Percentiles rank a stretch among this genome's conserved stretches.
Evolutionary conservation across 2,797 vertebrate genomes (phyloP).

Genomic region (Xiphorhynchus erythropygius): DNA sequence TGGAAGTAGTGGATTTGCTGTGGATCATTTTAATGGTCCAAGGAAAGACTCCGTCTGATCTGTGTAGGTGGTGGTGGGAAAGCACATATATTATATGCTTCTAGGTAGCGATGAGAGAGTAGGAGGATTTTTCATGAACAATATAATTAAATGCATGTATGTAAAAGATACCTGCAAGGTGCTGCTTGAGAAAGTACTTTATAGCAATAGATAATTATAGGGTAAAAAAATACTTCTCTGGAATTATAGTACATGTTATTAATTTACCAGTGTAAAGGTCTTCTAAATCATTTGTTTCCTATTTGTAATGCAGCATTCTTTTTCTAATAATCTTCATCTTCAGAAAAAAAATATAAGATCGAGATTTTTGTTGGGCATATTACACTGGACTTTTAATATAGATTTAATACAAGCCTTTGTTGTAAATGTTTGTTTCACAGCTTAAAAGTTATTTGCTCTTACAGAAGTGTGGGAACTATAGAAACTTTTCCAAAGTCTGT

Average conservation of each 20-base stretch:
- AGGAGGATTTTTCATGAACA: conserved; percentile 3
- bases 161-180: conserved; percentile 10
- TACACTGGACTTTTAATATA: not conserved
- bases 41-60: not conserved
- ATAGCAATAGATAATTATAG: not conserved
- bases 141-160: not conserved
- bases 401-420: not conserved
- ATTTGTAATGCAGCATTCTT: not conserved
- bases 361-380: not conserved
- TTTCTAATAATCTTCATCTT: conserved; percentile 1
- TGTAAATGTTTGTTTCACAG: not conserved
- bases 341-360: not conserved
- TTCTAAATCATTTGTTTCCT: not conserved
- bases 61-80: not conserved
- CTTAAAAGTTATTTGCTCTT: not conserved
- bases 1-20: not conserved
- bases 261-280: not conserved
- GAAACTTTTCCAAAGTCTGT: not conserved
- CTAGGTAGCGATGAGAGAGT: not conserved
- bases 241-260: not conserved
- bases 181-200: not conserved
- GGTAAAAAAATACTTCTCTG: not conserved
- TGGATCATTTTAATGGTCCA: not conserved
- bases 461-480: not conserved
- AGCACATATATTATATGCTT: not conserved